Evolutionary conservation across 2,888 invertebrate species (phyloP).

Genomic region (Apamea sordens): DNA sequence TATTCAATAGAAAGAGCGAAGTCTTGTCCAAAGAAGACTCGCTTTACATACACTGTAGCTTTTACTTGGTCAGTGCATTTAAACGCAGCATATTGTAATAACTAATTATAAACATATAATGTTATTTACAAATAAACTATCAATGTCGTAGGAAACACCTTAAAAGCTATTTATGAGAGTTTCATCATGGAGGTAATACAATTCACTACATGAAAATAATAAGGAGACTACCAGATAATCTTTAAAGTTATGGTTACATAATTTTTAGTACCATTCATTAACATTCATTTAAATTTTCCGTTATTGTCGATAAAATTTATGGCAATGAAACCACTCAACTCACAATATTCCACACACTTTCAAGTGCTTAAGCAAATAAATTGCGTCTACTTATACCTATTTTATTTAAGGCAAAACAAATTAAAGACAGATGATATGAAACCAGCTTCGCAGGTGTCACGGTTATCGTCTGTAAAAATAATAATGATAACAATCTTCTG

Average conservation of each 20-base stretch:
- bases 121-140: neutral
- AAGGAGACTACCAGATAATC: slow-evolving; percentile 26
- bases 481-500: slow-evolving; percentile 15
- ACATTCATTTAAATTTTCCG: slow-evolving; percentile 50
- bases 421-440: slow-evolving; percentile 20
- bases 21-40: no score
- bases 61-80: neutral
- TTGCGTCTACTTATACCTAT: neutral
- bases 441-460: slow-evolving; percentile 51
- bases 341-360: slow-evolving; percentile 39
- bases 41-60: neutral
- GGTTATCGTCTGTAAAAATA: slow-evolving; percentile 32
- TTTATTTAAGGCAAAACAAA: slow-evolving; percentile 6
- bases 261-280: slow-evolving; percentile 43
- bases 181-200: slow-evolving; percentile 11
- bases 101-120: no score
- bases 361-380: slow-evolving; percentile 36
- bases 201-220: slow-evolving; percentile 26
- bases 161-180: neutral
- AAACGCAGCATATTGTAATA: neutral
- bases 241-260: slow-evolving; percentile 42
- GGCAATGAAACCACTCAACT: slow-evolving; percentile 6
- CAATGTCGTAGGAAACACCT: neutral
- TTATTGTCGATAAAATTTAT: slow-evolving; percentile 30
- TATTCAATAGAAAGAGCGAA: neutral